Conservation (phyloP, 2,113 vertebrate species). For the Gavia stellata region DNA sequence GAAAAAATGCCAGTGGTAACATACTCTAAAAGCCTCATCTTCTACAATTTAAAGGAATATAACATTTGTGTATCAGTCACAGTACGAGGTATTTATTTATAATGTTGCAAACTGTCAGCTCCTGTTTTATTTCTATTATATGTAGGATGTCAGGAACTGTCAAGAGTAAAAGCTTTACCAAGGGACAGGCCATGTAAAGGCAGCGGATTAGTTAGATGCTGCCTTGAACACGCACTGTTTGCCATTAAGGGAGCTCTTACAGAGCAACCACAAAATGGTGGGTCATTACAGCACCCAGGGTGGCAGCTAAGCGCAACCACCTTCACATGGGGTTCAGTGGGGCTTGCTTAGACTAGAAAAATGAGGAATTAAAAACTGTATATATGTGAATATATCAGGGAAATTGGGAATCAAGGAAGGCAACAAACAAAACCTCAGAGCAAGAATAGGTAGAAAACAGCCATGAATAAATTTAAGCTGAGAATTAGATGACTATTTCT, state of each 20-base stretch:
- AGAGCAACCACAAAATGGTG: neutral
- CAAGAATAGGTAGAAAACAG: neutral
- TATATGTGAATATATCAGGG: neutral
- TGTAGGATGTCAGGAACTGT: neutral
- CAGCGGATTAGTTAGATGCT: neutral
- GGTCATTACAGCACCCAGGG: neutral
- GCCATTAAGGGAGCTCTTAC: neutral
- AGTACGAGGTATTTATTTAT: constrained; percentile 46
- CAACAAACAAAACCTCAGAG: neutral
- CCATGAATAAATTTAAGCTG: neutral
- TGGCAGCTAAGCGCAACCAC: neutral
- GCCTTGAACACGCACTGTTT: rapidly evolving
- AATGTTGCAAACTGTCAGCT: constrained; percentile 36
- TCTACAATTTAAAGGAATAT: constrained; percentile 40
- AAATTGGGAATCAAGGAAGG: neutral
- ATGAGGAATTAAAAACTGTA: neutral
- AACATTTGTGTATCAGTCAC: constrained; percentile 44
- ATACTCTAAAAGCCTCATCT: constrained; percentile 39
- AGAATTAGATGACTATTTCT: neutral
- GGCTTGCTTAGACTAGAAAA: neutral
- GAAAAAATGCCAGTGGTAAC: constrained; percentile 22
- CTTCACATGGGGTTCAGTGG: neutral
- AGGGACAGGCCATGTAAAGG: neutral
- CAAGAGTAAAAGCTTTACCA: neutral
- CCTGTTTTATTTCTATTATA: neutral